Evolutionary conservation across 2,797 vertebrate species (phyloP), one percentile per base, ranked within the genome.

Genomic region (Allobates femoralis): DNA sequence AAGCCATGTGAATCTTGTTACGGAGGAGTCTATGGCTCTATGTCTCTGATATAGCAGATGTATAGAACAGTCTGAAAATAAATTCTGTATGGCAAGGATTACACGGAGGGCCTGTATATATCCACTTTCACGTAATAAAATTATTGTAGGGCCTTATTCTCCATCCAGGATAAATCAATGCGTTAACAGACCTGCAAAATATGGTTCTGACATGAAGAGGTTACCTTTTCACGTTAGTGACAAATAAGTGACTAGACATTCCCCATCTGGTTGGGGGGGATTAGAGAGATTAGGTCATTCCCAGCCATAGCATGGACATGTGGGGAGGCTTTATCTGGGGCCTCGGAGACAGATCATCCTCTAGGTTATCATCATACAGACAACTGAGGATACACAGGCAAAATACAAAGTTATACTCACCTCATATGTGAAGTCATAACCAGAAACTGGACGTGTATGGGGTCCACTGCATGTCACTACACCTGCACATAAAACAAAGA

Each of bases 391-490:
- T 32, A 86, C n/a, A 82, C 8, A 56, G 32, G 46, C 11, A 81
- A 87, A 60, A 5, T 10, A 15, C 16, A 26, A 26, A 53, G 8
- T 32, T 75, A 34, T 37, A 30, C 87, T 85, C 71, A 88, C 87
- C 87, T 88, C 26, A 11, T 66, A 32, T 84, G 83, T 79, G 78
- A 81, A 81, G 58, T 88, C 87, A 88, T 88, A 80, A 78, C 87
- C 83, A 30, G 75, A 78, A 67, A 73, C 58, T 81, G 60, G 78
- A 85, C 26, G 60, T 5, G 50, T 32, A 51, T 50, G 14, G 78
- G 69, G 64, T 34, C 46, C 50, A 41, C 83, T 41, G 67, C 86
- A 88, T 88, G 58, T 88, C 76, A 87, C 23, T 11, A 46, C 58
- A 81, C 67, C 86, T 87, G 67, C 86, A 79, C 3, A 34, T 28